Evolutionary conservation across 2,113 vertebrate genomes (phyloP), one percentile per base, ranked within the genome.

Genomic region (Vidua chalybeata): DNA sequence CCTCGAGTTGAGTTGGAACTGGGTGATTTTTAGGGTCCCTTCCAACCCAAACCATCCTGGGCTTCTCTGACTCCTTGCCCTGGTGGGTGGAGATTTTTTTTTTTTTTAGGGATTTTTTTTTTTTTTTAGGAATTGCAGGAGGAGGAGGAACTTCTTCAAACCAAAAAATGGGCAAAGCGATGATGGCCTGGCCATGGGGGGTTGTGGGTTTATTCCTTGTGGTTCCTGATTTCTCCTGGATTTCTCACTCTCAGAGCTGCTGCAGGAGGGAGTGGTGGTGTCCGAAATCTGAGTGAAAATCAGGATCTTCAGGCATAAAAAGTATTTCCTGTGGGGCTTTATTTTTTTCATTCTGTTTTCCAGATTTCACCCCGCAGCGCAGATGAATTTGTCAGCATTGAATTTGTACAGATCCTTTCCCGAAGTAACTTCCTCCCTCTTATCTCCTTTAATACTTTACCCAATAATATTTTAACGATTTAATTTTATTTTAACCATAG

Each of bases 341-440:
- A 17, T 54, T 35, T 8, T 23, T 16, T 20, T 13, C 3, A 2
- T 80, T 23, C 27, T 1, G 6, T 7, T 51, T 33, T 64, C 6
- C 45, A 2, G 3, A 22, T 46, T 27, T 31, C 49, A 1, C 10
- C 59, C 58, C 14, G 0, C 27, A 1, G 66, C 1, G 3, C 86
- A 10, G 82, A 11, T 20, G 21, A 16, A 75, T 21, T 24, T 1
- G 13, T 13, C 17, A 1, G 68, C 41, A 6, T 3, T 55, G 31
- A 10, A 22, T 67, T 77, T 54, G 72, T 89, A 41, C 30, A 84
- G 72, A 0, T 35, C 41, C 48, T 67, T 84, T 10, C 39, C 35
- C 48, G 3, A 27, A 81, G 39, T 31, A 21, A 59, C 77, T 51
- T 5, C 51, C 17, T 37, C 67, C 54, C 52, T 31, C 1, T 69